phyloP scores from a whole-genome alignment of 1,140 invertebrate genomes.

The Paracyclopina nana region DNA sequence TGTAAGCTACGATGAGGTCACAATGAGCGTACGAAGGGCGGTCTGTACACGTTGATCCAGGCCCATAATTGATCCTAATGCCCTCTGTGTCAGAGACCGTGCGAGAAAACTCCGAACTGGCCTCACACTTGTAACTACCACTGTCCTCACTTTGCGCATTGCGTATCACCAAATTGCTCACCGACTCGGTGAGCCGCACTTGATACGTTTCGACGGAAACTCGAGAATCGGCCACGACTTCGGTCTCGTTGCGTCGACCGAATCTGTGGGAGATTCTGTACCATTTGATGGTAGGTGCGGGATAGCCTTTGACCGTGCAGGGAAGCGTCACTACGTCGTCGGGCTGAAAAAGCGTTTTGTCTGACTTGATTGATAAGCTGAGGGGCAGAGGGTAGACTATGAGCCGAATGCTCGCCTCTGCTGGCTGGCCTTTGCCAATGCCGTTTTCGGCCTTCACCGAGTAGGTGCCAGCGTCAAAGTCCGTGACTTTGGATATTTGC shows the following conservation, averaged over 20 bases:
- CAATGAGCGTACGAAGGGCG: slow-evolving; percentile 7
- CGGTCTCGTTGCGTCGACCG: neutral
- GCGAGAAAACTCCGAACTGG: neutral
- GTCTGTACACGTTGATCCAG: neutral
- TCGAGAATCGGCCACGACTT: neutral
- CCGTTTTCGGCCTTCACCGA: slow-evolving; percentile 2
- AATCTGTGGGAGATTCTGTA: neutral
- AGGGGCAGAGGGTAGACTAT: neutral
- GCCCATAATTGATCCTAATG: slow-evolving; percentile 1
- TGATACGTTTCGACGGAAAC: neutral
- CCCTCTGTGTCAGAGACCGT: neutral
- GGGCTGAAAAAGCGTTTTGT: slow-evolving; percentile 1
- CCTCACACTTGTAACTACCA: slow-evolving; percentile 1
- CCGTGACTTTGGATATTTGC: neutral
- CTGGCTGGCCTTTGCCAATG: neutral
- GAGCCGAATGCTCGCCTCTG: neutral
- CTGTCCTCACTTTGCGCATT: neutral
- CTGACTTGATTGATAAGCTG: neutral
- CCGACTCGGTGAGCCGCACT: neutral
- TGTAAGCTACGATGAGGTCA: neutral
- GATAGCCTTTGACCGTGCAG: slow-evolving; percentile 1
- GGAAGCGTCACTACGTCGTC: neutral
- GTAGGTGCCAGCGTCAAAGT: neutral
- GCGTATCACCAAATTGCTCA: neutral
- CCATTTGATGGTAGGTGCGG: neutral